phyloP scores from a whole-genome alignment of 2,113 vertebrate genomes.

The Cryptomyrus ogoouensis region DNA sequence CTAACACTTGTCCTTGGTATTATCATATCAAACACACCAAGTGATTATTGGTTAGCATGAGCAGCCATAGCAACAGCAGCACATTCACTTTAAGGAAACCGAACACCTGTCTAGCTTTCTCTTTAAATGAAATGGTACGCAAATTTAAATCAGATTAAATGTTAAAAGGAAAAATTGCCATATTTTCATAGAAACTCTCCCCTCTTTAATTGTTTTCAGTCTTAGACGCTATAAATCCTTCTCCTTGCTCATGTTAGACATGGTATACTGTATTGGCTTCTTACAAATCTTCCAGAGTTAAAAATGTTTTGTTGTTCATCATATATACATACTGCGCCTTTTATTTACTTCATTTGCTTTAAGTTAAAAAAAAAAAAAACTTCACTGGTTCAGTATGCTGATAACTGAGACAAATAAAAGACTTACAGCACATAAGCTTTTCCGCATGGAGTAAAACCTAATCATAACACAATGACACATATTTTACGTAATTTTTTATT shows the following conservation, averaged over 20 bases:
- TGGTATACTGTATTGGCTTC: neutral
- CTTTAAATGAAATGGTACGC: neutral
- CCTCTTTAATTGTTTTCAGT: neutral
- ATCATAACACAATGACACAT: neutral
- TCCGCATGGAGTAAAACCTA: neutral
- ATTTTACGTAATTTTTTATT: neutral
- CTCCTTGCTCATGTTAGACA: neutral
- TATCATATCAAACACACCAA: neutral
- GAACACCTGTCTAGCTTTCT: neutral
- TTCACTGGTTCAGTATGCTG: neutral
- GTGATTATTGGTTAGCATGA: neutral
- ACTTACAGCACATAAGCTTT: neutral
- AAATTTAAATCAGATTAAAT: neutral
- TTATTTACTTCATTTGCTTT: neutral
- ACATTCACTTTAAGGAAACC: neutral
- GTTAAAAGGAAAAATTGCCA: neutral
- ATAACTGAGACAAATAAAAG: neutral
- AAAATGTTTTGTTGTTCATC: neutral
- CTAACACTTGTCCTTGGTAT: neutral
- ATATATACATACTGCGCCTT: neutral
- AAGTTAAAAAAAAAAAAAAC: neutral
- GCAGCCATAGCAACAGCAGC: neutral
- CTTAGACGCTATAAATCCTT: neutral
- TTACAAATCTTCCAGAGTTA: neutral
- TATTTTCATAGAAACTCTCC: neutral